phyloP scores from a whole-genome alignment of 2,888 invertebrate species.

The Eupithecia dodoneata region DNA sequence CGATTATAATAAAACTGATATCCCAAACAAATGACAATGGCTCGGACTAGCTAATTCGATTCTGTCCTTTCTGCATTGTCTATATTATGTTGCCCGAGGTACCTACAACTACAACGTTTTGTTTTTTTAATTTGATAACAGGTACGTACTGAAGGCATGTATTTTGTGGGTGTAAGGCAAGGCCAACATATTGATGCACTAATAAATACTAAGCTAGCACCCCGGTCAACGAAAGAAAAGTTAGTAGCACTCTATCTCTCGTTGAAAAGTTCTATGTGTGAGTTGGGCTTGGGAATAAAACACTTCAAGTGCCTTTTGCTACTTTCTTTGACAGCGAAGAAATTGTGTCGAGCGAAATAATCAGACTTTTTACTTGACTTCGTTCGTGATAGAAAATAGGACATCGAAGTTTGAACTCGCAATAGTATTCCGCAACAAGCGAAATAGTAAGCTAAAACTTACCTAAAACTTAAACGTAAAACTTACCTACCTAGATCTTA shows the following conservation, averaged over 20 bases:
- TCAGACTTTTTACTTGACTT: constrained; percentile 58
- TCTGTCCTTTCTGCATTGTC: neutral
- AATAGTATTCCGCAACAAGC: neutral
- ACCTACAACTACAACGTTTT: neutral
- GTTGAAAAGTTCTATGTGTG: constrained; percentile 2
- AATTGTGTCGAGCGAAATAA: constrained; percentile 54
- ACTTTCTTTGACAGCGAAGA: constrained; percentile 28
- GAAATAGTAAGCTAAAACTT: neutral
- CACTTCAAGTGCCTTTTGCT: constrained; percentile 34
- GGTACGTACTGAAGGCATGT: neutral
- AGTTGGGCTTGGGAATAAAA: constrained; percentile 21
- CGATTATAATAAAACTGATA: neutral
- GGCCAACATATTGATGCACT: too few relatives aligned
- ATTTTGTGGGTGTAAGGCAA: neutral
- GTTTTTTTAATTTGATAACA: too few relatives aligned
- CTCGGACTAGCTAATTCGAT: neutral
- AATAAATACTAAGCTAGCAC: neutral
- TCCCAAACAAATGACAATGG: neutral
- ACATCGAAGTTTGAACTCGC: neutral
- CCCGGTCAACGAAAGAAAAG: neutral
- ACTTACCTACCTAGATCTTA: neutral
- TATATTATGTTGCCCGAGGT: neutral
- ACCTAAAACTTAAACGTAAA: neutral
- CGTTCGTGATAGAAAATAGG: constrained; percentile 54
- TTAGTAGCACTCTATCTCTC: neutral